These are phyloP conservation scores for Spicauda simplicius DNA, from an alignment of 2,888 invertebrate species.

Conservation along the genomic window DNA sequence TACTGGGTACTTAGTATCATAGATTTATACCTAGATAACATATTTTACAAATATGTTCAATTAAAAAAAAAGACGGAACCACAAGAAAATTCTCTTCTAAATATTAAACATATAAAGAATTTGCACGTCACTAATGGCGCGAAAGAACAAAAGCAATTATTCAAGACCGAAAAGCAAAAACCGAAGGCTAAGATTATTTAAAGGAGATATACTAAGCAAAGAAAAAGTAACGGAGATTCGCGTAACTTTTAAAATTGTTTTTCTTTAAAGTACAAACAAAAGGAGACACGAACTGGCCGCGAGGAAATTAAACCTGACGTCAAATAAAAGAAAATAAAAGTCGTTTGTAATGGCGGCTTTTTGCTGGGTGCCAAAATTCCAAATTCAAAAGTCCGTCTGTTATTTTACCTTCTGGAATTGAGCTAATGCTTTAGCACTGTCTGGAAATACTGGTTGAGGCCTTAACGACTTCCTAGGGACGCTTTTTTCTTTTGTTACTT, in stretches of 20 bases:
- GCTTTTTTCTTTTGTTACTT: constrained; percentile 7
- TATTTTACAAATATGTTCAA: too few species aligned
- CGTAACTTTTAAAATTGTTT: constrained; percentile 59
- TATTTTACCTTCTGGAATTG: constrained; percentile 34
- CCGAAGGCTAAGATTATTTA: constrained; percentile 6
- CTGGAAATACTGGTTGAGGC: constrained; percentile 9
- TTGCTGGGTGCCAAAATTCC: constrained; percentile 37
- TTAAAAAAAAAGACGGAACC: too few species aligned
- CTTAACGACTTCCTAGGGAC: constrained; percentile 22
- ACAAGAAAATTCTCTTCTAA: too few species aligned
- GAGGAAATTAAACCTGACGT: constrained; percentile 61
- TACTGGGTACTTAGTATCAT: too few species aligned
- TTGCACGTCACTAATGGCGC: too few species aligned
- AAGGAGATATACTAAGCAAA: constrained; percentile 21
- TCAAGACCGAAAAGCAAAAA: not conserved
- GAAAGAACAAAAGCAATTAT: constrained; percentile 7
- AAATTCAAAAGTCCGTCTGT: constrained; percentile 42
- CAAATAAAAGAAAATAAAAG: constrained; percentile 58
- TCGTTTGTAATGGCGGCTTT: constrained; percentile 46
- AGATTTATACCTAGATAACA: too few species aligned
- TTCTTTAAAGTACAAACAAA: constrained; percentile 64
- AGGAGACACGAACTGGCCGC: constrained; percentile 47
- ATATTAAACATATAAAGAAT: too few species aligned
- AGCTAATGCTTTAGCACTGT: constrained; percentile 40
- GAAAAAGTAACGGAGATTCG: constrained; percentile 45